These are phyloP conservation scores for Andrena haemorrhoa DNA, from an alignment of 2,888 invertebrate species.

Conservation along the genomic window DNA sequence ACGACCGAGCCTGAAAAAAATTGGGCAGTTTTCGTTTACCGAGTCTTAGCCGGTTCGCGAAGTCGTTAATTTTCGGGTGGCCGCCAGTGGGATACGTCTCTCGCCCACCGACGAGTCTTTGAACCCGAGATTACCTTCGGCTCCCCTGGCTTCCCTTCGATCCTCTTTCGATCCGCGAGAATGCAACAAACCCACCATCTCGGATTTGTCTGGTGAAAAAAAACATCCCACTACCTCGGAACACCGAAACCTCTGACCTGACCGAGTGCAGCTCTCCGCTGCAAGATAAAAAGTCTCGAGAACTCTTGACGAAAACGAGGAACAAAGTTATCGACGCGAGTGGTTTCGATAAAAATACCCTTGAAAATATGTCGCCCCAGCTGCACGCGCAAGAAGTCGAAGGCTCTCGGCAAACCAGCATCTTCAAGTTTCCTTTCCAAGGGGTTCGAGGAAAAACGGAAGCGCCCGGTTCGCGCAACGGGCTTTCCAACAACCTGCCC, in stretches of 20 bases:
- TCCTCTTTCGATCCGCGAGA: slow-evolving; percentile 50
- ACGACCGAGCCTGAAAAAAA: slow-evolving; percentile 68
- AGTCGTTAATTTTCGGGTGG: slow-evolving; percentile 78
- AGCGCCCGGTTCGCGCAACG: slow-evolving; percentile 29
- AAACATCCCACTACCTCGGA: neutral
- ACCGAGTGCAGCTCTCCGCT: neutral
- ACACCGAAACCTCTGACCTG: neutral
- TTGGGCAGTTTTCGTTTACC: slow-evolving; percentile 76
- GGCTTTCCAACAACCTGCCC: slow-evolving; percentile 41
- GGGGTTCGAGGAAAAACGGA: slow-evolving; percentile 32
- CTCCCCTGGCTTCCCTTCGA: slow-evolving; percentile 37
- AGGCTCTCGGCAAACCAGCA: neutral
- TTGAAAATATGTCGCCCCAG: too few species aligned
- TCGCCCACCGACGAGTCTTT: slow-evolving; percentile 69
- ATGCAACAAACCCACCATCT: slow-evolving; percentile 28
- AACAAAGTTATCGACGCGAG: too few species aligned
- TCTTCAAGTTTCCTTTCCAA: neutral
- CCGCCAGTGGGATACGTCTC: slow-evolving; percentile 69
- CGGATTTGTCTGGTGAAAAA: slow-evolving; percentile 5
- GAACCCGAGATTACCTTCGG: slow-evolving; percentile 65
- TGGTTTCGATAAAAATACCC: too few species aligned
- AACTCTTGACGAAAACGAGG: neutral
- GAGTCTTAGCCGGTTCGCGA: slow-evolving; percentile 75
- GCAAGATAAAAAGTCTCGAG: neutral
- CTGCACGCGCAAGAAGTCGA: too few species aligned